Evolutionary conservation across 2,888 invertebrate species (phyloP).

Genomic region (Pherbina coryleti): DNA sequence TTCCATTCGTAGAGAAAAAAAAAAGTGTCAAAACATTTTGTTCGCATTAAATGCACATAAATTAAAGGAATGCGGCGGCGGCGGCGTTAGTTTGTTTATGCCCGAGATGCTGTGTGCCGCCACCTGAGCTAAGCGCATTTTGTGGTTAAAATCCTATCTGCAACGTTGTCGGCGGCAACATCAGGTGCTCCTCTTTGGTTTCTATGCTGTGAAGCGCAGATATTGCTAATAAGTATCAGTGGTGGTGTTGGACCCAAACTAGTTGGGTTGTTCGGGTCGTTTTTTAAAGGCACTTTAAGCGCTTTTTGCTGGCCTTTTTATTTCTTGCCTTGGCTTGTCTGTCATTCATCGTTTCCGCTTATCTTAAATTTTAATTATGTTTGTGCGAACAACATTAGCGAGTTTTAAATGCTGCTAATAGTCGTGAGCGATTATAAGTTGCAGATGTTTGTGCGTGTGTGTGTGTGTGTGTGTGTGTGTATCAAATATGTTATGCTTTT

Average conservation of each 20-base stretch:
- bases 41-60: constrained; percentile 59
- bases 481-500: background rate
- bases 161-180: constrained; percentile 28
- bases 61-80: constrained; percentile 51
- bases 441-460: constrained; percentile 26
- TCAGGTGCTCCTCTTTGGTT: constrained; percentile 42
- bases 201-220: constrained; percentile 35
- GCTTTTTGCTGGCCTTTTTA: background rate
- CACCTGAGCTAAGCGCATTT: constrained; percentile 37
- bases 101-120: background rate
- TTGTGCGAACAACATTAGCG: constrained; percentile 54
- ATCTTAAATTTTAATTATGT: constrained; percentile 54
- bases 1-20: constrained; percentile 37
- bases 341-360: constrained; percentile 53
- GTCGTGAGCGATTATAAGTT: constrained; percentile 50
- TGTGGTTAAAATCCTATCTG: constrained; percentile 36
- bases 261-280: constrained; percentile 26
- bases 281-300: background rate
- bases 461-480: background rate
- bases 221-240: constrained; percentile 46
- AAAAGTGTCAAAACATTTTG: constrained; percentile 62
- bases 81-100: constrained; percentile 24
- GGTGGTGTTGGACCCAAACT: constrained; percentile 48
- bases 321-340: constrained; percentile 13
- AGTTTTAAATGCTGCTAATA: constrained; percentile 55